These are phyloP conservation scores for Tupiocoris notatus DNA, from an alignment of 2,888 invertebrate species.

Conservation along the genomic window DNA sequence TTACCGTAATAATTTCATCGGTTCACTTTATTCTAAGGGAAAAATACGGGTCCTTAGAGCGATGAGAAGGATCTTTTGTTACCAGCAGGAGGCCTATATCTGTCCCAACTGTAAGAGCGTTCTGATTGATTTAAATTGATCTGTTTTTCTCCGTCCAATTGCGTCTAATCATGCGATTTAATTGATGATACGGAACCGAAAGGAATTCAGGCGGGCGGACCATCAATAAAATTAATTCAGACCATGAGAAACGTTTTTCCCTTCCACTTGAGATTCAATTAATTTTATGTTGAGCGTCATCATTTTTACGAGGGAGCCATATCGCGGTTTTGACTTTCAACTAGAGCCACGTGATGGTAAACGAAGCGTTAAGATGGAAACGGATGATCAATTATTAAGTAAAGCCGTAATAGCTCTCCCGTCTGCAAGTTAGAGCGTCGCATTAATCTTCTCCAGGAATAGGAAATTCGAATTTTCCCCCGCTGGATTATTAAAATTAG, in stretches of 20 bases:
- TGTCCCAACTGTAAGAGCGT: not conserved
- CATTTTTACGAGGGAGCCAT: not conserved
- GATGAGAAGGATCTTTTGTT: constrained; percentile 7
- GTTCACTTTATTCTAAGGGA: constrained; percentile 12
- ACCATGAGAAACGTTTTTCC: constrained; percentile 1
- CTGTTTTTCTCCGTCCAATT: constrained; percentile 40
- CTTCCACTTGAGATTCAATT: not conserved
- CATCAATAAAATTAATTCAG: constrained; percentile 7
- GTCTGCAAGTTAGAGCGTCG: not conserved
- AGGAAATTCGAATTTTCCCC: not conserved
- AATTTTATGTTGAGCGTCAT: not conserved
- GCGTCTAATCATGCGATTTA: constrained; percentile 33
- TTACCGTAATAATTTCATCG: no score
- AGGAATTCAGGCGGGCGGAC: not conserved
- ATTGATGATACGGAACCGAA: constrained; percentile 16
- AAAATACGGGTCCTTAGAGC: not conserved
- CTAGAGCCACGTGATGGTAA: not conserved
- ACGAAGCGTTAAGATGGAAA: not conserved
- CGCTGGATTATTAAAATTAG: no score
- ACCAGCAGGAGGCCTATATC: constrained; percentile 16
- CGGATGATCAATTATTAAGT: no score
- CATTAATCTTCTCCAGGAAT: not conserved
- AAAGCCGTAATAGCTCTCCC: not conserved
- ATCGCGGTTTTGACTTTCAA: not conserved
- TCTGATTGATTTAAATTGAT: constrained; percentile 41